These are phyloP conservation scores for Mionectes olivaceus DNA, from an alignment of 2,797 vertebrate genomes.

Conservation along the genomic window DNA sequence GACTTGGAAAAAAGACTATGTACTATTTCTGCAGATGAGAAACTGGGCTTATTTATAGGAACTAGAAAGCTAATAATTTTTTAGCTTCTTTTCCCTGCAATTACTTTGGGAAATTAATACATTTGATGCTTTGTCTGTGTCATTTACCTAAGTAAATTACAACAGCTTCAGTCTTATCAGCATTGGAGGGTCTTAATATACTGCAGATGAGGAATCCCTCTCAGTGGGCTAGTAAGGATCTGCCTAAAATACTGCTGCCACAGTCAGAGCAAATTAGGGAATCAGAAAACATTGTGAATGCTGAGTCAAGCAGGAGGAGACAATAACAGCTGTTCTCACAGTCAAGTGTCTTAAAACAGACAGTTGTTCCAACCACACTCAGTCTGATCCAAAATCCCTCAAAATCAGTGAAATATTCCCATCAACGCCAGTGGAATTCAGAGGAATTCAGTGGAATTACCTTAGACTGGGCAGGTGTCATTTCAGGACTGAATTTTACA, in stretches of 20 bases:
- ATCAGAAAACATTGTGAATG: not conserved
- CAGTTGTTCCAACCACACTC: not conserved
- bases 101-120: constrained; percentile 32
- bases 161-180: not conserved
- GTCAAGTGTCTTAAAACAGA: not conserved
- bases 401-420: not conserved
- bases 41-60: not conserved
- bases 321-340: not conserved
- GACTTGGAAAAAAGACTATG: not conserved
- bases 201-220: not conserved
- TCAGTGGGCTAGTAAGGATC: not conserved
- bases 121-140: constrained; percentile 1
- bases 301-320: not conserved
- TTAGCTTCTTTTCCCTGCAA: not conserved
- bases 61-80: not conserved
- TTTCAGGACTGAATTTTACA: not conserved
- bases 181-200: not conserved
- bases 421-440: not conserved
- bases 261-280: not conserved
- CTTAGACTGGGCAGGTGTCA: not conserved
- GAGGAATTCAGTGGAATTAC: not conserved
- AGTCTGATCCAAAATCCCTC: not conserved
- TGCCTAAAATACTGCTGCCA: not conserved
- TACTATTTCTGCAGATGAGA: not conserved
- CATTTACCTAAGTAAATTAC: constrained; percentile 51